These are phyloP conservation scores for Dysdera silvatica DNA, from an alignment of 1,140 invertebrate genomes.

Conservation along the genomic window DNA sequence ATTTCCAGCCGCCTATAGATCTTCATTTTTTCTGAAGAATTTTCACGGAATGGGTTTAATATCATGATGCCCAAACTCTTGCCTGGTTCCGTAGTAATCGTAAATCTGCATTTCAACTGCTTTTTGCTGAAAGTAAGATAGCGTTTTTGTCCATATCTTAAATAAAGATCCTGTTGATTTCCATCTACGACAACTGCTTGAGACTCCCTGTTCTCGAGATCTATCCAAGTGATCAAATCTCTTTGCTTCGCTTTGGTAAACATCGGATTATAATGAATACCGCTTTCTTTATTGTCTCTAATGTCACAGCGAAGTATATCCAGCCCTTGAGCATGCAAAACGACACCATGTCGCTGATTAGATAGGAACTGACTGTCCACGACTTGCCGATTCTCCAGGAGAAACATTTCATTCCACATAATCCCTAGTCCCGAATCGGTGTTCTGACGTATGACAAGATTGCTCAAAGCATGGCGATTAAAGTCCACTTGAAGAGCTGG, in stretches of 20 bases:
- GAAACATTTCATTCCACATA: constrained; percentile 79
- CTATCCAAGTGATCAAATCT: constrained; percentile 78
- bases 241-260: constrained; percentile 73
- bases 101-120: constrained; percentile 2
- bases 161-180: constrained; percentile 1
- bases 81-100: constrained; percentile 27
- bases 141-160: constrained; percentile 6
- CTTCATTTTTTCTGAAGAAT: constrained; percentile 69
- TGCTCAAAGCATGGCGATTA: constrained; percentile 80
- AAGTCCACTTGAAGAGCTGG: constrained; percentile 93
- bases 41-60: constrained; percentile 77
- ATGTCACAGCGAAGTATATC: constrained; percentile 30
- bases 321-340: constrained; percentile 34
- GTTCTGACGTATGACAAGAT: constrained; percentile 69
- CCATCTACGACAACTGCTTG: constrained; percentile 16
- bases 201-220: constrained; percentile 20
- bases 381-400: constrained; percentile 67
- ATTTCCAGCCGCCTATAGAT: constrained; percentile 64
- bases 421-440: constrained; percentile 79
- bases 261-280: constrained; percentile 85
- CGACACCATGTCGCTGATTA: constrained; percentile 77
- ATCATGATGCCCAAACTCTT: constrained; percentile 41
- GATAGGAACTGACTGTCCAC: constrained; percentile 78
- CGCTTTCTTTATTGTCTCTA: constrained; percentile 71
- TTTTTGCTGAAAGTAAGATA: constrained; percentile 9